Evolutionary conservation across 2,113 vertebrate species (phyloP).

Genomic region (Grallaria varia): DNA sequence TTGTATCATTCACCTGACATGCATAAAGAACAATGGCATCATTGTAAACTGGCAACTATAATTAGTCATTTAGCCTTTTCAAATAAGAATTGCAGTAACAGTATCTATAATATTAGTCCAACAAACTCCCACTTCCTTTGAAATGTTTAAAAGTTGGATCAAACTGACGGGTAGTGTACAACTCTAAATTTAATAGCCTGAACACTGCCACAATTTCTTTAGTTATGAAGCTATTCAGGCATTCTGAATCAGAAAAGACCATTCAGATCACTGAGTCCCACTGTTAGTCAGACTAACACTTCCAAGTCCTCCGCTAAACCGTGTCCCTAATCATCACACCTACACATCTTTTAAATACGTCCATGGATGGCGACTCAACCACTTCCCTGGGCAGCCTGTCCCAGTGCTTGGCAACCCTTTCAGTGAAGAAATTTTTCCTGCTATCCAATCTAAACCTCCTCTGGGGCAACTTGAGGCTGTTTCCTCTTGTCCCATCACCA

Average conservation of each 20-base stretch:
- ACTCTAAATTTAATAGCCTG: neutral
- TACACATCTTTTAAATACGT: neutral
- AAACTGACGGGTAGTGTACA: neutral
- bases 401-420: neutral
- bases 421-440: neutral
- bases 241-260: neutral
- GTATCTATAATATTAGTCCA: neutral
- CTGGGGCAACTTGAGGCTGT: neutral
- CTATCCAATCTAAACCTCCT: neutral
- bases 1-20: neutral
- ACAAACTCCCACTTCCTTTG: neutral
- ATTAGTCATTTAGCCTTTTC: neutral
- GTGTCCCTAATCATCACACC: neutral
- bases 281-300: neutral
- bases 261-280: neutral
- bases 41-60: neutral
- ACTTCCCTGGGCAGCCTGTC: neutral
- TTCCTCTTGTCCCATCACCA: neutral
- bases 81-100: neutral
- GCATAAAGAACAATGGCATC: neutral
- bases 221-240: neutral
- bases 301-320: neutral
- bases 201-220: neutral
- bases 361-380: neutral
- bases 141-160: neutral